Conservation (phyloP, 2,113 vertebrate genomes). For the Corvus cornix region DNA sequence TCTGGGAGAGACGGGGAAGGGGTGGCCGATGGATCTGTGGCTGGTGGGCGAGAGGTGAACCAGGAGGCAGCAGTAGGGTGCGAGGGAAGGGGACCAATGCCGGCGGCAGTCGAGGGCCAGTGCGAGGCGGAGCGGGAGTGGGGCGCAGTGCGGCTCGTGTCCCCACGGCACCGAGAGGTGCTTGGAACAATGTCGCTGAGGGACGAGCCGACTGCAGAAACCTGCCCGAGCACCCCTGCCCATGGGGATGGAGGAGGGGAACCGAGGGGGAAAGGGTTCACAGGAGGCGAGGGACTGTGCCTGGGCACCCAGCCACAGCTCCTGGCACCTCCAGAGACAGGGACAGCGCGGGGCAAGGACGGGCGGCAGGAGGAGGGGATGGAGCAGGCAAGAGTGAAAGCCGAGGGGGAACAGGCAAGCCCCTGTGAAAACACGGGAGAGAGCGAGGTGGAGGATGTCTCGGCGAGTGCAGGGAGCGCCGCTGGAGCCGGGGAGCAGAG, state of each 20-base stretch:
- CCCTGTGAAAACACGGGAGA: accelerated
- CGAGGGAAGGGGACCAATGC: accelerated
- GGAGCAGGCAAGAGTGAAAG: accelerated
- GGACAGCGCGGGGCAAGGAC: neutral
- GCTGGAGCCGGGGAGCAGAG: neutral
- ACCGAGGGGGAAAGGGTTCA: accelerated
- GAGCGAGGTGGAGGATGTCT: neutral
- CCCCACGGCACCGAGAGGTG: accelerated
- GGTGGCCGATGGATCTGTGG: accelerated
- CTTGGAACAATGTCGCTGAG: accelerated
- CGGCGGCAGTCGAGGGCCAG: accelerated
- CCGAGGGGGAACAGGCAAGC: neutral
- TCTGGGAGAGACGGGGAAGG: neutral
- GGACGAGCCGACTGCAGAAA: neutral
- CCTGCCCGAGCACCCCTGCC: neutral
- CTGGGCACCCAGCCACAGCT: neutral
- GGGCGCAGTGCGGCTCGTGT: accelerated
- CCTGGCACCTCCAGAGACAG: neutral
- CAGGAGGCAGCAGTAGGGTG: neutral
- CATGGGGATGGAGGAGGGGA: accelerated
- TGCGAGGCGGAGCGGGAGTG: accelerated
- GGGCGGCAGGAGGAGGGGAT: neutral
- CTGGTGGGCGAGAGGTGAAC: accelerated
- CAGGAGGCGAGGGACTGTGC: neutral
- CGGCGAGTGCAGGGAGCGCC: accelerated